phyloP scores from a whole-genome alignment of 2,113 vertebrate genomes.

The Triplophysa siluroides region DNA sequence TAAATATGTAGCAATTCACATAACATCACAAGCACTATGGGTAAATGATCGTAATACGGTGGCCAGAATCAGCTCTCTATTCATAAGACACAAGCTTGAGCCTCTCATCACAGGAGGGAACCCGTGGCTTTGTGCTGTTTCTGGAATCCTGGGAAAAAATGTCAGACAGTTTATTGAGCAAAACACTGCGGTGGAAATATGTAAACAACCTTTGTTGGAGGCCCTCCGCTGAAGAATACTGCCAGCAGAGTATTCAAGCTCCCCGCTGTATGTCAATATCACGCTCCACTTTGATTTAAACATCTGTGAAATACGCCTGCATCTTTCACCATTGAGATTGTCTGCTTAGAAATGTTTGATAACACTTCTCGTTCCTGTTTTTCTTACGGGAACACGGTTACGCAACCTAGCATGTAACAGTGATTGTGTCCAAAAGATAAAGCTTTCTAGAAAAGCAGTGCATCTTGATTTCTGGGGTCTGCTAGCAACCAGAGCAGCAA shows the following conservation, averaged over 20 bases:
- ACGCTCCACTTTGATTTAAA: conserved; percentile 61
- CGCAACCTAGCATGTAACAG: conserved; percentile 55
- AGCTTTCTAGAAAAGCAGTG: conserved; percentile 27
- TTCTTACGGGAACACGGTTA: conserved; percentile 50
- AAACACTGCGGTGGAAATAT: conserved; percentile 62
- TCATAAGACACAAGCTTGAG: conserved; percentile 40
- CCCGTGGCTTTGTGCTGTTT: conserved; percentile 41
- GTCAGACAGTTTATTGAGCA: conserved; percentile 53
- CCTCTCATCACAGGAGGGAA: conserved; percentile 40
- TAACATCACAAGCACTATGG: background rate
- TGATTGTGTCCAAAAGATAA: conserved; percentile 49
- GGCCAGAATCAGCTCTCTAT: conserved; percentile 39
- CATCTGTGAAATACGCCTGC: conserved; percentile 59
- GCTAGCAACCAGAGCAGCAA: conserved; percentile 56
- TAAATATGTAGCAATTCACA: background rate
- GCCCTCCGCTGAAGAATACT: conserved; percentile 47
- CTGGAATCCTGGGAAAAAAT: conserved; percentile 52
- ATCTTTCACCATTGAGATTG: conserved; percentile 45
- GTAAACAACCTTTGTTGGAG: conserved; percentile 66
- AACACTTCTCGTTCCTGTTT: conserved; percentile 43
- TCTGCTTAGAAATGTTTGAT: conserved; percentile 50
- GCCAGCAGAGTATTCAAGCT: conserved; percentile 57
- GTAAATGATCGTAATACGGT: conserved; percentile 28
- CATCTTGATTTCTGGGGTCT: conserved; percentile 60
- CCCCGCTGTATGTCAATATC: conserved; percentile 61